Conservation (phyloP, 2,113 vertebrate species). For the Grallaria varia region DNA sequence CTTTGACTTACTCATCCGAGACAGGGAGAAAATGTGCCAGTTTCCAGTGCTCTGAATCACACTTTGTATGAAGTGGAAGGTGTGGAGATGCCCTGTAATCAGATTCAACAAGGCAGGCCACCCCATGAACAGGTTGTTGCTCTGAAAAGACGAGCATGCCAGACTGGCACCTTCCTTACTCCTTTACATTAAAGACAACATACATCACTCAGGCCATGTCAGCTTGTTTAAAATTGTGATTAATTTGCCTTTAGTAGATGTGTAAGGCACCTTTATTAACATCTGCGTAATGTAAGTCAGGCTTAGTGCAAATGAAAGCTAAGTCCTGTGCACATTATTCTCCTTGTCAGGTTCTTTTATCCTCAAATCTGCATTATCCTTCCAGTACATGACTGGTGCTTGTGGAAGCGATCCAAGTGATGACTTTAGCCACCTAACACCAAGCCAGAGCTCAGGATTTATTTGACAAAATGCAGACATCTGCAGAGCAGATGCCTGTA, state of each 20-base stretch:
- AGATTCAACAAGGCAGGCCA: background rate
- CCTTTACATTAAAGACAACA: background rate
- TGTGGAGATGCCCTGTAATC: background rate
- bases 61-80: background rate
- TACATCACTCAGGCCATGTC: background rate
- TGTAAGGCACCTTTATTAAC: slow-evolving; percentile 5
- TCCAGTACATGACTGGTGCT: background rate
- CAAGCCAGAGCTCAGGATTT: background rate
- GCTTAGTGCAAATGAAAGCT: background rate
- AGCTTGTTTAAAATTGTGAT: background rate
- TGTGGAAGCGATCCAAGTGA: background rate
- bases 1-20: background rate
- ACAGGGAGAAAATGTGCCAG: background rate
- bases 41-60: background rate
- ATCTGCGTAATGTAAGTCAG: background rate
- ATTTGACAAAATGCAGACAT: background rate
- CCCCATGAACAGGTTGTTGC: background rate
- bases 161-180: background rate
- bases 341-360: background rate
- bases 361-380: background rate
- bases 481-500: background rate
- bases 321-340: background rate
- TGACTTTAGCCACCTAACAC: background rate
- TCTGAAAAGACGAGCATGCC: background rate
- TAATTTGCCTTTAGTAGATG: slow-evolving; percentile 24